These are phyloP conservation scores for Astyanax mexicanus DNA, from an alignment of 2,797 vertebrate species.

Conservation along the genomic window DNA sequence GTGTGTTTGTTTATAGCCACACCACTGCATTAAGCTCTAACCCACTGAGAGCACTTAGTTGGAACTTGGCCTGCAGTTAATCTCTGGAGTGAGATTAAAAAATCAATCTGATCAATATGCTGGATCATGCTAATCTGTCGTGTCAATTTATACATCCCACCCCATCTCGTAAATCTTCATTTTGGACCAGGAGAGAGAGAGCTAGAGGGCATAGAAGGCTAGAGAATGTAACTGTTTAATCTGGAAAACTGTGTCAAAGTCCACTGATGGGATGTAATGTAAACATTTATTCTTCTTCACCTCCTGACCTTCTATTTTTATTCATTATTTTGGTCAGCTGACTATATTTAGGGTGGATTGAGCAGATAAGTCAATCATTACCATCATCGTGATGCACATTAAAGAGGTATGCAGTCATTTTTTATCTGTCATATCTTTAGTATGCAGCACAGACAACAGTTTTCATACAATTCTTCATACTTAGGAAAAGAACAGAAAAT, in stretches of 20 bases:
- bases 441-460: too few relatives aligned
- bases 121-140: constrained; percentile 29
- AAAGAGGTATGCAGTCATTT: too few relatives aligned
- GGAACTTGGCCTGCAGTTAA: neutral
- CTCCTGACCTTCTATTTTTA: too few relatives aligned
- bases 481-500: too few relatives aligned
- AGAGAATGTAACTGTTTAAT: constrained; percentile 8
- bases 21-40: neutral
- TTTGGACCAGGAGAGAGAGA: neutral
- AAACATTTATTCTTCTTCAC: neutral
- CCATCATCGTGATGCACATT: neutral
- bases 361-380: neutral
- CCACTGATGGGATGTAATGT: neutral
- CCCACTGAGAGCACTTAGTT: neutral
- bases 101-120: constrained; percentile 39
- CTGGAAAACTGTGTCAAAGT: neutral
- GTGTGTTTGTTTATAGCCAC: neutral
- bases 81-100: constrained; percentile 15
- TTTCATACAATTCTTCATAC: too few relatives aligned
- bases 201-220: neutral
- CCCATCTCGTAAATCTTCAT: neutral
- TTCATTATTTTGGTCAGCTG: neutral
- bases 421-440: too few relatives aligned
- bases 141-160: constrained; percentile 36
- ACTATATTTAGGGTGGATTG: neutral